Evolutionary conservation across 53 echinoderm and acorn worm genomes (phyloP).

Genomic region (Crossaster papposus): DNA sequence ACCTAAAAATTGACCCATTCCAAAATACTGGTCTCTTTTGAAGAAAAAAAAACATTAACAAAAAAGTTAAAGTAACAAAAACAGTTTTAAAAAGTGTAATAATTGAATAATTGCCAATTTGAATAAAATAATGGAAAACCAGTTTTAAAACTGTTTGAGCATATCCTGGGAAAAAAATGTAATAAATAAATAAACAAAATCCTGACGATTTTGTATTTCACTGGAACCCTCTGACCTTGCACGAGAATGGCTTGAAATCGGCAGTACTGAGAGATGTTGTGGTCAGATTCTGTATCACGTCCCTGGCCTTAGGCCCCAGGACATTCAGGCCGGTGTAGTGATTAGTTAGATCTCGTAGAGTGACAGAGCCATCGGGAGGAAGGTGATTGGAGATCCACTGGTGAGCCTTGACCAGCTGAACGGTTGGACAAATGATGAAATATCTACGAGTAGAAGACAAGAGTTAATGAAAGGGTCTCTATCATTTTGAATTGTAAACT

Average conservation of each 20-base stretch:
- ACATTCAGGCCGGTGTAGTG: constrained; percentile 90
- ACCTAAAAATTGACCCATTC: too few relatives aligned
- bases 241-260: constrained; percentile 87
- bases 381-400: constrained; percentile 84
- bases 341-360: constrained; percentile 76
- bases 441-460: constrained; percentile 54
- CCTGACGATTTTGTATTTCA: too few relatives aligned
- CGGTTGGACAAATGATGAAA: constrained; percentile 93
- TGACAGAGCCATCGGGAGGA: constrained; percentile 80
- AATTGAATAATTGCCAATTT: not conserved
- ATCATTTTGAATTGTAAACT: too few relatives aligned
- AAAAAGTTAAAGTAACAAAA: too few relatives aligned
- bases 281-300: constrained; percentile 89
- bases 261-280: constrained; percentile 67
- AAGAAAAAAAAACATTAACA: not conserved
- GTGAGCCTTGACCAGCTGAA: constrained; percentile 63
- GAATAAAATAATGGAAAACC: too few relatives aligned
- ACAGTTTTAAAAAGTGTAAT: too few relatives aligned
- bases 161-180: too few relatives aligned
- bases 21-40: too few relatives aligned
- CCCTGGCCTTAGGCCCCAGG: constrained; percentile 88
- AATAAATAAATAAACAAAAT: too few relatives aligned
- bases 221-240: constrained; percentile 57
- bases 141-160: too few relatives aligned
- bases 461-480: not conserved